Evolutionary conservation across 2,888 invertebrate species (phyloP).

Genomic region (Lordiphosa fenestrarum): DNA sequence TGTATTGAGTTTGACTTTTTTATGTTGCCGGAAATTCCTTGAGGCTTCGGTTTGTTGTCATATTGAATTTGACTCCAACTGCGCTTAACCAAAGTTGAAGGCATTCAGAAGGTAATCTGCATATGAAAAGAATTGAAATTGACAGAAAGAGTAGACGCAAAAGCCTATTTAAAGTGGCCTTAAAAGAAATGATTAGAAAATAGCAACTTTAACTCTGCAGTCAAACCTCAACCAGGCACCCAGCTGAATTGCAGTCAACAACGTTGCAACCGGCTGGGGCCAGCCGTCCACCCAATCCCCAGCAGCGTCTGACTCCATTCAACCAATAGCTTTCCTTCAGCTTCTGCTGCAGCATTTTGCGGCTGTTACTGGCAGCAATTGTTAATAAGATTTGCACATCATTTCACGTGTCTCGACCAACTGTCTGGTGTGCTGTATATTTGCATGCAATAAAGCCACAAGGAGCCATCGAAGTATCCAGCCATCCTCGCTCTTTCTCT

Average conservation of each 20-base stretch:
- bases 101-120: slow-evolving; percentile 6
- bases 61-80: slow-evolving; percentile 56
- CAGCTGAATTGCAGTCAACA: slow-evolving; percentile 30
- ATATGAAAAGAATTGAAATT: slow-evolving; percentile 9
- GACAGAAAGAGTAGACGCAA: neutral
- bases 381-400: slow-evolving; percentile 74
- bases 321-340: slow-evolving; percentile 16
- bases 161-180: neutral
- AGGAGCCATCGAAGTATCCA: slow-evolving; percentile 31
- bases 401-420: slow-evolving; percentile 68
- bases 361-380: slow-evolving; percentile 66
- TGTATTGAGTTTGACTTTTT: slow-evolving; percentile 59
- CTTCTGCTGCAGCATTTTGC: slow-evolving; percentile 19
- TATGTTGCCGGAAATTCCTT: slow-evolving; percentile 24
- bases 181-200: too few species aligned
- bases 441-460: slow-evolving; percentile 70
- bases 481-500: slow-evolving; percentile 12
- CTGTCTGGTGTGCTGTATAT: slow-evolving; percentile 47
- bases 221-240: neutral
- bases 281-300: slow-evolving; percentile 12
- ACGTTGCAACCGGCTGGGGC: slow-evolving; percentile 1
- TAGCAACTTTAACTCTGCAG: too few species aligned
- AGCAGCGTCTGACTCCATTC: slow-evolving; percentile 15
- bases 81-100: slow-evolving; percentile 44
- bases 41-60: slow-evolving; percentile 48